Evolutionary conservation across 1,140 invertebrate species (phyloP), one percentile per base, ranked within the genome.

Genomic region (Cephus cinctus): DNA sequence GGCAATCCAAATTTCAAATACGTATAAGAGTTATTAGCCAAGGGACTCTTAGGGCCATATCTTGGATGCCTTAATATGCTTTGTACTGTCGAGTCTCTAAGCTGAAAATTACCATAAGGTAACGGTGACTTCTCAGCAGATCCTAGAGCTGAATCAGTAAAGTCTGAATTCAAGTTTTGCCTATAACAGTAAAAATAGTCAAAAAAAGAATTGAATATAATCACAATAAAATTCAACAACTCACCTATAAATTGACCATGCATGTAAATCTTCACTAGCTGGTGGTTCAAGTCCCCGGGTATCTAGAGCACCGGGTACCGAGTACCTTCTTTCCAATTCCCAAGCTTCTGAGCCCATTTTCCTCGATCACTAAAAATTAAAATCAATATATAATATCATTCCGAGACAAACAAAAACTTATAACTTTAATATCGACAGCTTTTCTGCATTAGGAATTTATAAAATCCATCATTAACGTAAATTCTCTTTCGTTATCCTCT

Each of bases 91-190:
- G 91, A 92, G 66, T 96, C 92, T 36, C 91, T 78, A 2, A 96
- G 80, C 65, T 94, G 91, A 71, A 96, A 96, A 69, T 96, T 95
- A 19, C 92, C 92, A 76, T 94, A 94, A 19, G 92, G 92, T 51
- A 93, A 78, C 5, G 90, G 90, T 52, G 89, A 90, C 72, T 94
- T 93, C 64, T 94, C 91, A 15, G 88, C 88, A 23, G 89, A 92
- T 19, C 92, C 92, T 14, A 96, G 77, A 0, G 93, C 94, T 27
- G 90, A 94, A 68, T 96, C 93, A 38, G 92, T 94, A 69, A 96
- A 95, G 71, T 96, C 93, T 0, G 92, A 94, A 74, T 96, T 96
- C 21, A 96, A 77, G 71, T 96, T 96, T 84, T 96, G 94, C 61
- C 93, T 90, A 76, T 11, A 76, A 76, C 48, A 50, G 47, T 50